Evolutionary conservation across 2,113 vertebrate genomes (phyloP).

Genomic region (Silurus asotus): DNA sequence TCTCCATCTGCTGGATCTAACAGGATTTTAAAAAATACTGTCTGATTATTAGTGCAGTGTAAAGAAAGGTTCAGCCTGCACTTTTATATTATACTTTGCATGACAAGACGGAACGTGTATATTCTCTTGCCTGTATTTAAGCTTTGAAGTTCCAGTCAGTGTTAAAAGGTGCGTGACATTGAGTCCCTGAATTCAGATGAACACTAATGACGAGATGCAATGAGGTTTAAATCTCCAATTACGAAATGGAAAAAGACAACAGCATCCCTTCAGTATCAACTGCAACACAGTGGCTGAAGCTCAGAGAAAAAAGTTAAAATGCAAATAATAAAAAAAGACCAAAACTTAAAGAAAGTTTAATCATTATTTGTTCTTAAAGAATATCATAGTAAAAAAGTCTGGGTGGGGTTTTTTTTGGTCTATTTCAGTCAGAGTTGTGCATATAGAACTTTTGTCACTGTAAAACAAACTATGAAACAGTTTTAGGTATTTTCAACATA

Average conservation of each 20-base stretch:
- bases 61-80: neutral
- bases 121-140: slow-evolving; percentile 19
- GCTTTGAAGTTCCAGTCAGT: neutral
- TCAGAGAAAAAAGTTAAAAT: neutral
- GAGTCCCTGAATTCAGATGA: neutral
- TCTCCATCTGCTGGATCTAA: slow-evolving; percentile 36
- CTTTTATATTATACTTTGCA: neutral
- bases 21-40: neutral
- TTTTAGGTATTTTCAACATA: too few species aligned
- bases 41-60: neutral
- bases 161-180: neutral
- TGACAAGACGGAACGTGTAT: neutral
- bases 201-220: neutral
- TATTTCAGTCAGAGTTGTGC: neutral
- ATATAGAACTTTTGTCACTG: neutral
- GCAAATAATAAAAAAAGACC: neutral
- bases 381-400: neutral
- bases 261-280: neutral
- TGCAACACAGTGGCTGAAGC: neutral
- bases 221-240: neutral
- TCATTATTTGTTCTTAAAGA: neutral
- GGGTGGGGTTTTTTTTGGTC: neutral
- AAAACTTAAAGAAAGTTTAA: neutral
- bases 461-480: neutral
- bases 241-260: neutral